These are phyloP conservation scores for Temnothorax ravouxi DNA, from an alignment of 2,888 invertebrate genomes.

Conservation along the genomic window DNA sequence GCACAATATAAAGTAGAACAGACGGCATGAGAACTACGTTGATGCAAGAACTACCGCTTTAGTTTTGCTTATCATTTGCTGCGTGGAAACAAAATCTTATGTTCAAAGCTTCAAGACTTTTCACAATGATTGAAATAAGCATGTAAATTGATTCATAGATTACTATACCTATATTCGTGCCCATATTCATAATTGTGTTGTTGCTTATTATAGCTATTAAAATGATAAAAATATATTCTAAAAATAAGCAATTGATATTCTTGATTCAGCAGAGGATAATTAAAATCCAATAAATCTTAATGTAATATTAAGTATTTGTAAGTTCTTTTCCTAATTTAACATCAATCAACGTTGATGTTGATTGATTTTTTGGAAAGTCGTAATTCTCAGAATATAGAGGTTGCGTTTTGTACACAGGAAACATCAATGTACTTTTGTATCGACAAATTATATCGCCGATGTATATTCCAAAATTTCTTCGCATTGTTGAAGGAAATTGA, in stretches of 20 bases:
- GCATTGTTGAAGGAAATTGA: slow-evolving; percentile 67
- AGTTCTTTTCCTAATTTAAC: background rate
- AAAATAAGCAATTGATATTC: background rate
- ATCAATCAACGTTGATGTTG: background rate
- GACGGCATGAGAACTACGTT: slow-evolving; percentile 69
- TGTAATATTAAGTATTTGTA: background rate
- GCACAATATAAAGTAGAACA: slow-evolving; percentile 75
- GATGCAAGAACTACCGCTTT: slow-evolving; percentile 64
- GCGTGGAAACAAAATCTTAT: slow-evolving; percentile 60
- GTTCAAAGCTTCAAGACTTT: slow-evolving; percentile 42
- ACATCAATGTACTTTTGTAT: slow-evolving; percentile 13
- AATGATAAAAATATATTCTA: background rate
- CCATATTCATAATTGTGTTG: background rate
- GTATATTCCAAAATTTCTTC: slow-evolving; percentile 51
- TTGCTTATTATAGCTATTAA: background rate
- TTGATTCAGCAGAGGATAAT: background rate
- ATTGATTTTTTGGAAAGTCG: slow-evolving; percentile 9
- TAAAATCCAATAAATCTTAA: background rate
- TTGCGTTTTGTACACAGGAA: slow-evolving; percentile 40
- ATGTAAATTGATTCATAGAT: background rate
- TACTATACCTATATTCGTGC: background rate
- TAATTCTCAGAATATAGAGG: background rate
- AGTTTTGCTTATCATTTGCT: slow-evolving; percentile 72
- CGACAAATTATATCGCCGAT: slow-evolving; percentile 21
- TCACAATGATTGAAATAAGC: background rate